Conservation (phyloP, 2,113 vertebrate species). For the Prionailurus viverrinus region DNA sequence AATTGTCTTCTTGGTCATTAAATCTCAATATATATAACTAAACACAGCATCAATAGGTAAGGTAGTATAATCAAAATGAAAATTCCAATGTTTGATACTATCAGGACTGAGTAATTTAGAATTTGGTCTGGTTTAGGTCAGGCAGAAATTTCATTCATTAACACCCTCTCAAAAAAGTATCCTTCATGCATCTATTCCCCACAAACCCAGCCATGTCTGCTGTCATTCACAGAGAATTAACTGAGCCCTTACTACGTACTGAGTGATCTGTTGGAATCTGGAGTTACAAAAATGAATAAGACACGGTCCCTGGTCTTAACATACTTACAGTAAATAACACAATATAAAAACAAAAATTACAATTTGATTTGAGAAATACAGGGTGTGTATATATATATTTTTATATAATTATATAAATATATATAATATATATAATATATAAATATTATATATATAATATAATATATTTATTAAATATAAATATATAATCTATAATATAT, state of each 20-base stretch:
- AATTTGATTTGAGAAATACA: background rate
- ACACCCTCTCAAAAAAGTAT: background rate
- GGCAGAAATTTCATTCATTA: background rate
- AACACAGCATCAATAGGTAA: background rate
- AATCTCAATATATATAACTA: background rate
- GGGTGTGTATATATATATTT: too few relatives aligned
- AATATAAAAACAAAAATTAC: background rate
- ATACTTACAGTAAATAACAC: background rate
- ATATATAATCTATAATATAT: too few relatives aligned
- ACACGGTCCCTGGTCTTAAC: background rate
- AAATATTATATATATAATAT: too few relatives aligned
- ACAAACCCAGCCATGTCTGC: background rate
- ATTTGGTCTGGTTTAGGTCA: background rate
- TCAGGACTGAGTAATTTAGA: background rate
- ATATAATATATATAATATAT: too few relatives aligned
- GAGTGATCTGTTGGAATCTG: background rate
- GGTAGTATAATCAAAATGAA: background rate
- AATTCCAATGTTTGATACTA: background rate
- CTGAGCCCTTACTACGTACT: background rate
- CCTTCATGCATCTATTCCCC: background rate
- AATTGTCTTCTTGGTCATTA: background rate
- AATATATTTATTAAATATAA: too few relatives aligned
- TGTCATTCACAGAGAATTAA: background rate
- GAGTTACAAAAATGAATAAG: background rate
- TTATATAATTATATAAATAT: too few relatives aligned